Conservation (phyloP, 2,797 vertebrate genomes). For the Lagodon rhomboides region DNA sequence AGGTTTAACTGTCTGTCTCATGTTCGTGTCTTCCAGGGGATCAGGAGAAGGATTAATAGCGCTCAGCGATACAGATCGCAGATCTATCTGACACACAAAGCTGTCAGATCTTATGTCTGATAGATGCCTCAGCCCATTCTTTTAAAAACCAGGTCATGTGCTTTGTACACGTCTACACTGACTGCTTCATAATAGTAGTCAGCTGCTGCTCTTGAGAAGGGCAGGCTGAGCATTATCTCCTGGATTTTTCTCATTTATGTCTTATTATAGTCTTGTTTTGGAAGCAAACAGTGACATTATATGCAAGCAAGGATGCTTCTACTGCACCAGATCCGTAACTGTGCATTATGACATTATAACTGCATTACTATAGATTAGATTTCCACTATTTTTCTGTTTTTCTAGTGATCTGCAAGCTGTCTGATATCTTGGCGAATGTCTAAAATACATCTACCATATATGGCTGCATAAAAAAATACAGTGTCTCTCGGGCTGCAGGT, state of each 20-base stretch:
- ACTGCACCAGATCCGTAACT: background rate
- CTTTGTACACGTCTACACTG: background rate
- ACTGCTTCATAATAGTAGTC: background rate
- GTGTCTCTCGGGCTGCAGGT: background rate
- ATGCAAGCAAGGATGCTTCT: background rate
- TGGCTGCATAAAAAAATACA: too few relatives aligned
- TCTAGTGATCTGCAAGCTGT: background rate
- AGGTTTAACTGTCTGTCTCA: slow-evolving; percentile 22
- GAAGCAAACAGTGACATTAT: background rate
- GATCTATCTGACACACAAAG: slow-evolving; percentile 20
- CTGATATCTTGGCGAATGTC: background rate
- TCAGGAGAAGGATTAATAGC: slow-evolving; percentile 34
- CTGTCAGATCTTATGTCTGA: slow-evolving; percentile 33
- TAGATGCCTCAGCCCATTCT: background rate
- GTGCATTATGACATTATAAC: background rate
- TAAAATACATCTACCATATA: background rate
- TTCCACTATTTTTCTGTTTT: background rate
- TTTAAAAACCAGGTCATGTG: slow-evolving; percentile 1
- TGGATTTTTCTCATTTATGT: too few relatives aligned
- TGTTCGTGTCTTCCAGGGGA: slow-evolving; percentile 11
- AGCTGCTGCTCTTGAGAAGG: slow-evolving; percentile 3
- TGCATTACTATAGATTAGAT: background rate
- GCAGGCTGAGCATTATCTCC: background rate
- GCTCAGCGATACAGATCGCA: slow-evolving; percentile 35
- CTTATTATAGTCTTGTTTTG: background rate